phyloP scores from a whole-genome alignment of 2,888 invertebrate species.

The Celastrina argiolus region DNA sequence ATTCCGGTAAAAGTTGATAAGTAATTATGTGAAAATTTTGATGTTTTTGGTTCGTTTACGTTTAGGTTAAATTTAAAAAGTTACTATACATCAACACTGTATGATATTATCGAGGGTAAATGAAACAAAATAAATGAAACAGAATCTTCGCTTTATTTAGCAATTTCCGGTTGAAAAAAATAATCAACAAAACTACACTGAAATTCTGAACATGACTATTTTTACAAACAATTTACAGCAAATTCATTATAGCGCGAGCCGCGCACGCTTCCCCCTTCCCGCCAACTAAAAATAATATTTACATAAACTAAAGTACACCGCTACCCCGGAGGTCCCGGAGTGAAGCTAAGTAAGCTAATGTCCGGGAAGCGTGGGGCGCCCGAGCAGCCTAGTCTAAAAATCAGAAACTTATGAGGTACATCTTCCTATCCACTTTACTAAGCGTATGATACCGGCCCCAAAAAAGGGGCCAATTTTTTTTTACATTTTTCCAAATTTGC shows the following conservation, averaged over 20 bases:
- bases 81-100: neutral
- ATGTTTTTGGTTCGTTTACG: too few species aligned
- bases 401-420: constrained; percentile 69
- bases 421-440: constrained; percentile 70
- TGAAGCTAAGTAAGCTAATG: constrained; percentile 12
- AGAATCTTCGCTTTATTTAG: constrained; percentile 76
- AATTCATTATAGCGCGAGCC: constrained; percentile 44
- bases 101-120: constrained; percentile 37
- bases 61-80: too few species aligned
- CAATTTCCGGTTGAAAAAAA: constrained; percentile 72
- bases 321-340: neutral
- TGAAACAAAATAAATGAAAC: constrained; percentile 62
- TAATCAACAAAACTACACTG: constrained; percentile 73
- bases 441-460: constrained; percentile 73
- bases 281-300: constrained; percentile 56
- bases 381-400: constrained; percentile 53
- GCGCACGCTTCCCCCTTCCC: constrained; percentile 45
- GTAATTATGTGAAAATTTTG: too few species aligned
- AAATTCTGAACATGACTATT: constrained; percentile 74
- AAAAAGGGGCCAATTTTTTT: constrained; percentile 65
- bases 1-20: too few species aligned
- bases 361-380: constrained; percentile 42
- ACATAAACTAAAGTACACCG: constrained; percentile 48
- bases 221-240: constrained; percentile 75
- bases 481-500: constrained; percentile 68